phyloP scores from a whole-genome alignment of 1,140 invertebrate genomes.

The Adelges cooleyi region DNA sequence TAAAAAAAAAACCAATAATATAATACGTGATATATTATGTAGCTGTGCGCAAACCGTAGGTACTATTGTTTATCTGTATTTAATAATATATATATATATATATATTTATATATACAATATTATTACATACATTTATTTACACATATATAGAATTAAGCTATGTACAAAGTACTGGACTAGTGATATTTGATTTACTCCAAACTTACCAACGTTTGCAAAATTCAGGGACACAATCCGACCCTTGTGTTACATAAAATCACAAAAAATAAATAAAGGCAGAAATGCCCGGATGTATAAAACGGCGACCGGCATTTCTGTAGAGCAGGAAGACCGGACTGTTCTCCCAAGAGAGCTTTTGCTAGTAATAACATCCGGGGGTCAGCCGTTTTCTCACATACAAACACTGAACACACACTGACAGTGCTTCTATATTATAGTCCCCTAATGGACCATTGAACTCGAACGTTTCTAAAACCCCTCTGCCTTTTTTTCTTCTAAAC shows the following conservation, averaged over 20 bases:
- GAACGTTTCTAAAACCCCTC: background rate
- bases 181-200: too few species aligned
- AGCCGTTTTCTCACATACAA: conserved; percentile 5
- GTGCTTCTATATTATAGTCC: background rate
- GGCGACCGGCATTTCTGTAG: conserved; percentile 16
- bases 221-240: background rate
- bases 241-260: background rate
- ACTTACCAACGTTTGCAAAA: conserved; percentile 26
- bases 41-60: too few species aligned
- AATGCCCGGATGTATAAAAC: conserved; percentile 25
- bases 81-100: too few species aligned
- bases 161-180: too few species aligned
- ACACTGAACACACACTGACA: background rate
- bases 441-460: conserved; percentile 22
- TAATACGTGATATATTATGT: too few species aligned
- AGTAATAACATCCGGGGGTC: conserved; percentile 28
- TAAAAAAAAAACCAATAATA: too few species aligned
- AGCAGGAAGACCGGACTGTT: conserved; percentile 6
- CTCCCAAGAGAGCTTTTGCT: conserved; percentile 27
- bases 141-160: too few species aligned
- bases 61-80: too few species aligned
- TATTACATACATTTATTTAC: too few species aligned
- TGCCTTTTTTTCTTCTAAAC: background rate
- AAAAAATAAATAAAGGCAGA: background rate
- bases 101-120: too few species aligned